A percentile compares a stretch with the other conserved stretches of the same genome.
These are phyloP conservation scores for Lethenteron reissneri DNA, from an alignment of 2,113 vertebrate species.

Conservation along the genomic window DNA sequence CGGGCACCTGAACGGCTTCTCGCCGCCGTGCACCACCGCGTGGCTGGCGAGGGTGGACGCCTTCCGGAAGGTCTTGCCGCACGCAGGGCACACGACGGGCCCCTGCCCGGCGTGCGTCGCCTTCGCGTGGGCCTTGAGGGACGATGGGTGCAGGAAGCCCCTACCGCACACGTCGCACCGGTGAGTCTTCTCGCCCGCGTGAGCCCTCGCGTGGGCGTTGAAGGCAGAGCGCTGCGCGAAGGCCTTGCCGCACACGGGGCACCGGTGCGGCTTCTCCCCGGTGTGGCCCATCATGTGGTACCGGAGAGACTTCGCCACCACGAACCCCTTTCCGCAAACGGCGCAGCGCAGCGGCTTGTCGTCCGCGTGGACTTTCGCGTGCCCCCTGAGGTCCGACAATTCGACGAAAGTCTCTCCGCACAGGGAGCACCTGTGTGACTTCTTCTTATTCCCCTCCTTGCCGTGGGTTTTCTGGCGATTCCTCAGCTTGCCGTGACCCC, in stretches of 20 bases:
- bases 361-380: background rate
- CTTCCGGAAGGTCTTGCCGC: conserved; percentile 17
- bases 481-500: too few relatives aligned
- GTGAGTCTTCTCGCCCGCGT: conserved; percentile 26
- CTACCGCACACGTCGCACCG: conserved; percentile 21
- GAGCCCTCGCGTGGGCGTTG: conserved; percentile 36
- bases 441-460: background rate
- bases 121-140: too few relatives aligned
- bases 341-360: background rate
- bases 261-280: conserved; percentile 44
- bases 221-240: conserved; percentile 44
- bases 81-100: conserved; percentile 16
- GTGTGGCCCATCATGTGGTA: conserved; percentile 6
- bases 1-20: background rate
- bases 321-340: background rate
- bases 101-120: conserved; percentile 7
- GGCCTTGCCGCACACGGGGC: conserved; percentile 33
- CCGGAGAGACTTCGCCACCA: background rate
- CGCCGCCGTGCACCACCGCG: conserved; percentile 3
- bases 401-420: background rate
- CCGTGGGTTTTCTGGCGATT: too few relatives aligned
- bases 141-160: background rate
- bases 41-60: conserved; percentile 7
- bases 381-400: background rate
- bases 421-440: background rate